phyloP scores from a whole-genome alignment of 2,888 invertebrate genomes.

The Torymus auratus region DNA sequence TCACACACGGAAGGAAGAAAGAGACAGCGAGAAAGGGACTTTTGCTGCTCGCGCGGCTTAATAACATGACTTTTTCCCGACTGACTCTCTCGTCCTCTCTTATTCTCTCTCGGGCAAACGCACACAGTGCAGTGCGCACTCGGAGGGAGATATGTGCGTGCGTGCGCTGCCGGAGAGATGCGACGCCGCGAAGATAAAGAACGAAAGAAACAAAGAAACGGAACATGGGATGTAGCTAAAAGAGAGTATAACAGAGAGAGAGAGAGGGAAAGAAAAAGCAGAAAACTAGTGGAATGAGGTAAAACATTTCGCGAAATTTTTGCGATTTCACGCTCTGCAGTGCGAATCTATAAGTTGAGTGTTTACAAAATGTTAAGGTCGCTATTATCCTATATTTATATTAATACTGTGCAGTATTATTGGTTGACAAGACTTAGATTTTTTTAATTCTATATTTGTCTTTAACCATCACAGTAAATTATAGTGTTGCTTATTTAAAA shows the following conservation, averaged over 20 bases:
- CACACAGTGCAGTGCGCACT: constrained; percentile 8
- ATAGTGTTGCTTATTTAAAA: no score
- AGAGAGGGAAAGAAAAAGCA: no score
- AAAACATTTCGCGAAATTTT: not conserved
- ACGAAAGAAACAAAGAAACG: constrained; percentile 38
- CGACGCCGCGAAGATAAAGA: constrained; percentile 22
- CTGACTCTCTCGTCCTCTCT: not conserved
- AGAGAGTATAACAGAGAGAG: not conserved
- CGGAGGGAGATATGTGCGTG: no score
- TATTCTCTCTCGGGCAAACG: constrained; percentile 62
- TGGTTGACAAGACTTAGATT: no score
- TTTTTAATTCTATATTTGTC: no score
- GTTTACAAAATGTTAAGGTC: not conserved
- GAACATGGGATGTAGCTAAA: not conserved
- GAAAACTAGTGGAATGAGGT: no score
- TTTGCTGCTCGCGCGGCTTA: constrained; percentile 68
- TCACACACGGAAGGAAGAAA: constrained; percentile 29
- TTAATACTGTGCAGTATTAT: no score
- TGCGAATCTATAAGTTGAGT: not conserved
- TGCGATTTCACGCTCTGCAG: not conserved
- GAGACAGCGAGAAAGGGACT: constrained; percentile 57
- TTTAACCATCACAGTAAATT: no score
- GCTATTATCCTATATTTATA: no score
- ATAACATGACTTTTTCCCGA: constrained; percentile 73
- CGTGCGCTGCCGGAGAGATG: not conserved